A percentile compares a stretch with the other conserved stretches of the same genome.
Evolutionary conservation across 1,140 invertebrate species (phyloP).

Genomic region (Oreohelix idahoensis): DNA sequence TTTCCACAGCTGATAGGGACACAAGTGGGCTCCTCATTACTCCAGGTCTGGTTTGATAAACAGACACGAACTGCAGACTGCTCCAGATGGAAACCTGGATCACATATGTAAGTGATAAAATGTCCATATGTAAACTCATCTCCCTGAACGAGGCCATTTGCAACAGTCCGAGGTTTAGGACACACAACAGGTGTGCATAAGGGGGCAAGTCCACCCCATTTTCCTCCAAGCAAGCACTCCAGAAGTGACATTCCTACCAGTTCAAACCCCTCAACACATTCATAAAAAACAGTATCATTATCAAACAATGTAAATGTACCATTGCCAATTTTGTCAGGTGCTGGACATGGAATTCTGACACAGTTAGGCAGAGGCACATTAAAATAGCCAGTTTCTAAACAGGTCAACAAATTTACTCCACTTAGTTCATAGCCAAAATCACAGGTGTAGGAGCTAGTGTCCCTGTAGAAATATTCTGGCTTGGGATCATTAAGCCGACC

Average conservation of each 20-base stretch:
- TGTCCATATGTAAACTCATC: slow-evolving; percentile 70
- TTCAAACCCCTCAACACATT: slow-evolving; percentile 62
- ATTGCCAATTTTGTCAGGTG: slow-evolving; percentile 78
- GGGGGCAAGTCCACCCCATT: slow-evolving; percentile 77
- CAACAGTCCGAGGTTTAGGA: slow-evolving; percentile 42
- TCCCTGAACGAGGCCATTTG: slow-evolving; percentile 46
- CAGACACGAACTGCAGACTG: slow-evolving; percentile 78
- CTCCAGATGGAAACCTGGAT: slow-evolving; percentile 43
- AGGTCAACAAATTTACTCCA: slow-evolving; percentile 57
- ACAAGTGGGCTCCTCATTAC: slow-evolving; percentile 74
- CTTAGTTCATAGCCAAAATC: slow-evolving; percentile 64
- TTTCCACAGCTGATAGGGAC: slow-evolving; percentile 49
- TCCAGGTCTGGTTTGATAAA: slow-evolving; percentile 85
- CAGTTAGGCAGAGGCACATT: slow-evolving; percentile 62
- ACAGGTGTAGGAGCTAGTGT: slow-evolving; percentile 50
- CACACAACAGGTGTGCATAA: slow-evolving; percentile 75
- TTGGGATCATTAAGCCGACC: slow-evolving; percentile 71
- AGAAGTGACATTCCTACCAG: slow-evolving; percentile 56
- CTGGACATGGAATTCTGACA: slow-evolving; percentile 69
- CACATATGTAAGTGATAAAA: slow-evolving; percentile 84
- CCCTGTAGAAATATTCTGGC: slow-evolving; percentile 19
- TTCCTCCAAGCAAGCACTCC: slow-evolving; percentile 63
- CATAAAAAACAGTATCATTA: slow-evolving; percentile 80
- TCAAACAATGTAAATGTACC: slow-evolving; percentile 80
- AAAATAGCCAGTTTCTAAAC: slow-evolving; percentile 57